Percentiles rank a stretch among this genome's conserved stretches.
phyloP scores from a whole-genome alignment of 2,113 vertebrate genomes.

The Onychostruthus taczanowskii region DNA sequence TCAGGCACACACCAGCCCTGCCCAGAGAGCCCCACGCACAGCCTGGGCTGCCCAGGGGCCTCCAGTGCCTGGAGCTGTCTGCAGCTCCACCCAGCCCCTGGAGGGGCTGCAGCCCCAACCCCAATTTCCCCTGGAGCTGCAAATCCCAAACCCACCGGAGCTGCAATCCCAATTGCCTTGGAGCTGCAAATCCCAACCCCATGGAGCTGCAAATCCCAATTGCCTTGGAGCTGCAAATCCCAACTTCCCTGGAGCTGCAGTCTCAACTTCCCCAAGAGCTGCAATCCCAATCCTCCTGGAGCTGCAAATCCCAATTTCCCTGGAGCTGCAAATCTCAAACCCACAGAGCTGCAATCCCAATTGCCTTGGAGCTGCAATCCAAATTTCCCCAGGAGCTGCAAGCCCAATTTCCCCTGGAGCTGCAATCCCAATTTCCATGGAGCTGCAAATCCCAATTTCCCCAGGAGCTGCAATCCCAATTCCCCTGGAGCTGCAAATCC shows the following conservation, averaged over 20 bases:
- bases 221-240: no score
- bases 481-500: not conserved
- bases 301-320: no score
- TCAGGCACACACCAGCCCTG: not conserved
- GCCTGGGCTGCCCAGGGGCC: not conserved
- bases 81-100: fast-evolving
- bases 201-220: not conserved
- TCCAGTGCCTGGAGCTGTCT: fast-evolving
- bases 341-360: not conserved
- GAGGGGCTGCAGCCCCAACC: not conserved
- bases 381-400: not conserved
- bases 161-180: no score
- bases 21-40: not conserved
- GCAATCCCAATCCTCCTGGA: not conserved
- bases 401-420: not conserved
- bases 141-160: no score
- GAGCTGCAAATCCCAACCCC: not conserved
- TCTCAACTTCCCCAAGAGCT: no score
- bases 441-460: no score
- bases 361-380: not conserved
- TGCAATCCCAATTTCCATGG: no score
- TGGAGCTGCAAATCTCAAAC: no score
- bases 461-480: not conserved
- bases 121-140: no score
- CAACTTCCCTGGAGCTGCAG: not conserved